phyloP scores from a whole-genome alignment of 2,888 invertebrate genomes.

The Eupithecia abbreviata region DNA sequence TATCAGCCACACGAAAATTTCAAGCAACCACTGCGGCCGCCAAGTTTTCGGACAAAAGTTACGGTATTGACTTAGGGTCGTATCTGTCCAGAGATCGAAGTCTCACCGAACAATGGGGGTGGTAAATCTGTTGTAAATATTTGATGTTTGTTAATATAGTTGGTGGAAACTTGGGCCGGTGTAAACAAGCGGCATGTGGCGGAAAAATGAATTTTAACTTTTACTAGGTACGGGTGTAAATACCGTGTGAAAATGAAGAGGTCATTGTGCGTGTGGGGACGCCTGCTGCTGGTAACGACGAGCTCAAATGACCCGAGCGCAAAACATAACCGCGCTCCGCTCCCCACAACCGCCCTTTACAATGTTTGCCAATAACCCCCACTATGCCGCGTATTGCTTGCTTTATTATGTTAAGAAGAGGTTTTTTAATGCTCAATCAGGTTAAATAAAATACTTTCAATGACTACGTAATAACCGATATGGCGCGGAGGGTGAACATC shows the following conservation, averaged over 20 bases:
- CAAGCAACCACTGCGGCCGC: constrained; percentile 71
- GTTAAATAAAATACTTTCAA: neutral
- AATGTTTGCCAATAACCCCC: constrained; percentile 54
- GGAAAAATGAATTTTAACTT: constrained; percentile 51
- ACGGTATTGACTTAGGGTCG: constrained; percentile 71
- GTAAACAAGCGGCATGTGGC: constrained; percentile 31
- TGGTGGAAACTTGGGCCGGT: constrained; percentile 29
- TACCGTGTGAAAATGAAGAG: constrained; percentile 67
- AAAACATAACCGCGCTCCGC: constrained; percentile 62
- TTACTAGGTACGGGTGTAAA: constrained; percentile 57
- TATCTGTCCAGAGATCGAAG: constrained; percentile 68
- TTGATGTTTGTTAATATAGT: constrained; percentile 45
- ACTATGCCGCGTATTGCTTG: constrained; percentile 40
- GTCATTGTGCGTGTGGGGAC: constrained; percentile 60
- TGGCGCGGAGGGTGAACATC: no score
- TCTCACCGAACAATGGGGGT: constrained; percentile 53
- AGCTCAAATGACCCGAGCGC: constrained; percentile 66
- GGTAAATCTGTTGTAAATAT: constrained; percentile 55
- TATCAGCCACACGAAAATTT: constrained; percentile 80
- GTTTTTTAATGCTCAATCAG: constrained; percentile 54
- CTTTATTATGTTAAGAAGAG: constrained; percentile 45
- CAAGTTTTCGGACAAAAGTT: constrained; percentile 77
- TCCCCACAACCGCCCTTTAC: constrained; percentile 41
- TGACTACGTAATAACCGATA: no score
- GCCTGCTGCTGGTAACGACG: constrained; percentile 71